Evolutionary conservation across 2,888 invertebrate genomes (phyloP), one percentile per base, ranked within the genome.

Genomic region (Melieria crassipennis): DNA sequence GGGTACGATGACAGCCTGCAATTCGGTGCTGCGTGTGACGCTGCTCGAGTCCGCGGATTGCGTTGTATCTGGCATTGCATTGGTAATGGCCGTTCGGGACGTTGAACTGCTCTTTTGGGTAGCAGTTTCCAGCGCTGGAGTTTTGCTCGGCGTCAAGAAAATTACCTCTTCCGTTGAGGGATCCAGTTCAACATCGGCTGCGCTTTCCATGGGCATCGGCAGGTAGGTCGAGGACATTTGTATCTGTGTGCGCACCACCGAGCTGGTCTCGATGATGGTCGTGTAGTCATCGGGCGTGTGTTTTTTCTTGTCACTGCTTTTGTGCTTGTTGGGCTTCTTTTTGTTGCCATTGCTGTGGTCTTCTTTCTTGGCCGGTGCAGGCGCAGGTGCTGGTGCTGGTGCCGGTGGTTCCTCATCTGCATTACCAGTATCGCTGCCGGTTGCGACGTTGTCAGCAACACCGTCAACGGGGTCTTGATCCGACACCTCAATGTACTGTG

Each of bases 121-220:
- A 46, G 16, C 71, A 6, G 75, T 72, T 16, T 84, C 84, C 65
- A 85, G 68, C 3, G 79, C 78, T 0, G 86, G 85, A 1, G 85
- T 85, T 45, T 80, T 82, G 65, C 80, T 84, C 9, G 85, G 81
- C n/a, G 85, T 84, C 81, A 84, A 82, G 56, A 85, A 82, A 62
- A 84, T 83, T 0, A 84, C 81, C 68, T 87, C 87, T 61, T 85
- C 85, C 11, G 82, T 80, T 4, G 86, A 83, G 52, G 81, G 78
- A 78, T 85, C 84, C 64, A 85, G 71, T 4, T 73, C 75, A 1
- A 62, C 55, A 11, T 72, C 75, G 70, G 78, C 81, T 1, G 70
- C 76, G 10, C 69, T 77, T n/a, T 78, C 80, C 81, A 86, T 83
- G 4, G 82, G 77, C 79, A 85, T 82, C n/a, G 84, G 81, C 60